These are phyloP conservation scores for Halichoerus grypus DNA, from an alignment of 2,113 vertebrate species.

Conservation along the genomic window DNA sequence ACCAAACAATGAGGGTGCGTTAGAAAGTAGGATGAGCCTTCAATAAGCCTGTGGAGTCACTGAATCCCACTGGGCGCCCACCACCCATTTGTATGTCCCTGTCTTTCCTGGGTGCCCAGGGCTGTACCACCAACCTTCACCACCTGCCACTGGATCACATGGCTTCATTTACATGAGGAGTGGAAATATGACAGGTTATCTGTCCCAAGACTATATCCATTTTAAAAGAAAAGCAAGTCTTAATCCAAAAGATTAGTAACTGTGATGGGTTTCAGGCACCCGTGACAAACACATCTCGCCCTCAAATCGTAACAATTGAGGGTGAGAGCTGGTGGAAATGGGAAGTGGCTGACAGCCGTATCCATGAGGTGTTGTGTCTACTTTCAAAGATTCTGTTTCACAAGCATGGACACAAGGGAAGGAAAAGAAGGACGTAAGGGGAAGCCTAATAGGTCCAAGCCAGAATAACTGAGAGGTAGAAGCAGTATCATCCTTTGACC, in stretches of 20 bases:
- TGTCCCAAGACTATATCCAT: not conserved
- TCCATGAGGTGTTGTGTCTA: not conserved
- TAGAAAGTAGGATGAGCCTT: not conserved
- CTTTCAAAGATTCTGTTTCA: not conserved
- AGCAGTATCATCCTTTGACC: not conserved
- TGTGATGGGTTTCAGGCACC: not conserved
- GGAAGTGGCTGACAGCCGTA: not conserved
- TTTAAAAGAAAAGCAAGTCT: slow-evolving; percentile 1
- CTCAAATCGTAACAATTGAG: not conserved
- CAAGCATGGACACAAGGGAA: not conserved
- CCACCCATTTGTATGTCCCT: not conserved
- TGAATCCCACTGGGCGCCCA: not conserved
- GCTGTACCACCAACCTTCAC: not conserved
- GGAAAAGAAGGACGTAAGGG: not conserved
- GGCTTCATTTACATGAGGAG: not conserved
- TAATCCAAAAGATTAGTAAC: not conserved
- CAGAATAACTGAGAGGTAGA: not conserved
- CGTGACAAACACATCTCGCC: not conserved
- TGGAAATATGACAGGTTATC: not conserved
- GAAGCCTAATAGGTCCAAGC: not conserved
- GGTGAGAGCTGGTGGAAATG: not conserved
- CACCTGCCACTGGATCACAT: not conserved
- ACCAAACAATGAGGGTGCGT: not conserved
- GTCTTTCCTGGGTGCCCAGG: not conserved
- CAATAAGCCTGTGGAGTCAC: not conserved